Evolutionary conservation across 2,797 vertebrate genomes (phyloP), one percentile per base, ranked within the genome.

Genomic region (Odontamblyopus lacepedii): DNA sequence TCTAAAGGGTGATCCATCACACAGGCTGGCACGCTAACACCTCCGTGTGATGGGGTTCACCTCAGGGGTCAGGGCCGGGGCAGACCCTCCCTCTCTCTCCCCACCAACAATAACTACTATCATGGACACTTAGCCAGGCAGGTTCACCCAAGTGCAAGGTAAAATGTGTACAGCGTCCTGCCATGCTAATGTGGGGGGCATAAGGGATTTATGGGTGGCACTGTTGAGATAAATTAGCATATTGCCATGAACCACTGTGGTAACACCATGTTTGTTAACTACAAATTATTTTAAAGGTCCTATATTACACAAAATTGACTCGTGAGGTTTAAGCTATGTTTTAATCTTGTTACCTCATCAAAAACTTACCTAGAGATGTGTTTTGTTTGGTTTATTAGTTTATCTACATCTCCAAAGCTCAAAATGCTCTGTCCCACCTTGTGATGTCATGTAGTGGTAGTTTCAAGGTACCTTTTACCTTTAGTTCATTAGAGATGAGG

Each of bases 1-100:
- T 89, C 83, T 61, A 84, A 84, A 83, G 86, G 89, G 92, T 93
- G 89, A 94, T 94, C 93, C 92, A 93, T 94, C 94, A 94, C 84
- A 69, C 69, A 65, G 82, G 83, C 83, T 91, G 92, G 90, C 93
- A 92, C 73, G 61, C 87, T 91, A 90, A 94, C 91, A 90, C 92
- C 91, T 92, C 84, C 71, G 78, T 62, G 84, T 93, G 93, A 93
- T 92, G 88, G 90, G 87, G 89, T 90, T 91, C 90, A 89, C 82
- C 89, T 81, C 75, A 63, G 83, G 82, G 91, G 91, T 92, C 92
- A 89, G 73, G 86, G 89, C 85, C 83, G 74, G 91, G 92, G 91
- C 92, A 92, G 79, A 66, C 51, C 48, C 84, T 83, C 62, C 75
- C 69, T 73, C 74, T 68, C 15, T 62, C 18, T 72, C 74, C 81